Evolutionary conservation across 2,888 invertebrate genomes (phyloP).

Genomic region (Falcaria lacertinaria): DNA sequence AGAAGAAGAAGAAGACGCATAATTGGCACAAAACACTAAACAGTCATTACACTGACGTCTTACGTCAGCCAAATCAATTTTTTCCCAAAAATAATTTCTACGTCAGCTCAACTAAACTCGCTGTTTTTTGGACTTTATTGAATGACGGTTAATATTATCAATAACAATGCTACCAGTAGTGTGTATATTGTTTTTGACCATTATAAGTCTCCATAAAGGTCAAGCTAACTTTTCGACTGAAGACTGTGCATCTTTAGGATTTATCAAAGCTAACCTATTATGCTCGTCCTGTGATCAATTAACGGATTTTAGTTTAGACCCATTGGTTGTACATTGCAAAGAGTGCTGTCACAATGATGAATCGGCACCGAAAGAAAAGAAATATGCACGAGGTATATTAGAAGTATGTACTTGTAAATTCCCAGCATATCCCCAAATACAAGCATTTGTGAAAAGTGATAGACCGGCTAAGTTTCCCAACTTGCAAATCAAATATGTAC

Average conservation of each 20-base stretch:
- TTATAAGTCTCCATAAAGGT: conserved; percentile 20
- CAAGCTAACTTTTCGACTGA: conserved; percentile 84
- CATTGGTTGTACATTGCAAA: conserved; percentile 84
- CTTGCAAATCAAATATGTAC: conserved; percentile 93
- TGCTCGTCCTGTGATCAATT: conserved; percentile 95
- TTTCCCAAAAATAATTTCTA: no score
- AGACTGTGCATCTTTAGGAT: conserved; percentile 92
- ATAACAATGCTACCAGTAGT: conserved; percentile 7
- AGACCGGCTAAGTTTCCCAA: conserved; percentile 94
- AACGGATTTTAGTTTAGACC: conserved; percentile 84
- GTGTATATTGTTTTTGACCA: conserved; percentile 13
- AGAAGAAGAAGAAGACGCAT: no score
- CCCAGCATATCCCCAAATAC: conserved; percentile 98
- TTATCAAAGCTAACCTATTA: conserved; percentile 89
- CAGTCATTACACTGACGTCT: no score
- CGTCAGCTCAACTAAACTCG: no score
- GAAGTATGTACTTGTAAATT: conserved; percentile 99
- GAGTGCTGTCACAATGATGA: conserved; percentile 91
- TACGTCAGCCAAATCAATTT: no score
- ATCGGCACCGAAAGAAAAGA: conserved; percentile 82
- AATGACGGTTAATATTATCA: background rate
- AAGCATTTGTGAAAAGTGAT: conserved; percentile 98
- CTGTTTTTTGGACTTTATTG: no score
- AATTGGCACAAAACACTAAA: no score
- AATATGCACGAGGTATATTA: conserved; percentile 93